Percentiles rank a stretch among this genome's conserved stretches.
Conservation (phyloP, 2,113 vertebrate species). For the Reinhardtius hippoglossoides region DNA sequence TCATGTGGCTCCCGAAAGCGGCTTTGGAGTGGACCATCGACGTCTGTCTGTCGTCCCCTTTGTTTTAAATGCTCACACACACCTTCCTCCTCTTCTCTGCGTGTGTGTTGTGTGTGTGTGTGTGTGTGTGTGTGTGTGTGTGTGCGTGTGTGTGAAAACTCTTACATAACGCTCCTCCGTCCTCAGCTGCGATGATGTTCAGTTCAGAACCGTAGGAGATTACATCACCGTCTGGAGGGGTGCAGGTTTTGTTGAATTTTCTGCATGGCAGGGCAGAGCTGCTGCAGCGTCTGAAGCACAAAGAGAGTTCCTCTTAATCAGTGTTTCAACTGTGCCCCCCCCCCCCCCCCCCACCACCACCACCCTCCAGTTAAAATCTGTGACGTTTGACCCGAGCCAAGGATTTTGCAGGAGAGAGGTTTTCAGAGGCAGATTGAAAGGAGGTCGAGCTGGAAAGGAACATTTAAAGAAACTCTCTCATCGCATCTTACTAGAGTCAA, state of each 20-base stretch:
- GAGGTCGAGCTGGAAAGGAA: not conserved
- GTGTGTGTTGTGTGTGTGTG: slow-evolving; percentile 5
- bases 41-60: slow-evolving; percentile 28
- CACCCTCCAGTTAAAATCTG: not conserved
- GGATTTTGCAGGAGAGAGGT: not conserved
- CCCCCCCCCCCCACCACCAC: too few relatives aligned
- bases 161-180: slow-evolving; percentile 52
- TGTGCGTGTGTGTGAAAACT: slow-evolving; percentile 1
- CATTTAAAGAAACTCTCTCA: not conserved
- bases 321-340: not conserved
- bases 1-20: slow-evolving; percentile 16
- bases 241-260: slow-evolving; percentile 57
- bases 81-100: slow-evolving; percentile 6
- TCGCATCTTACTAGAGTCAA: not conserved
- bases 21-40: slow-evolving; percentile 12
- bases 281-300: slow-evolving; percentile 40
- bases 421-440: not conserved
- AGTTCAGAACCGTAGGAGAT: slow-evolving; percentile 70
- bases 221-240: slow-evolving; percentile 76
- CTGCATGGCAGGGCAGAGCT: slow-evolving; percentile 41
- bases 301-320: slow-evolving; percentile 20
- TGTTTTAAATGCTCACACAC: slow-evolving; percentile 46
- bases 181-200: slow-evolving; percentile 55
- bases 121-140: slow-evolving; percentile 7
- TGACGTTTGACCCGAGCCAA: not conserved